Evolutionary conservation across 2,113 vertebrate species (phyloP).

Genomic region (Macaca mulatta): DNA sequence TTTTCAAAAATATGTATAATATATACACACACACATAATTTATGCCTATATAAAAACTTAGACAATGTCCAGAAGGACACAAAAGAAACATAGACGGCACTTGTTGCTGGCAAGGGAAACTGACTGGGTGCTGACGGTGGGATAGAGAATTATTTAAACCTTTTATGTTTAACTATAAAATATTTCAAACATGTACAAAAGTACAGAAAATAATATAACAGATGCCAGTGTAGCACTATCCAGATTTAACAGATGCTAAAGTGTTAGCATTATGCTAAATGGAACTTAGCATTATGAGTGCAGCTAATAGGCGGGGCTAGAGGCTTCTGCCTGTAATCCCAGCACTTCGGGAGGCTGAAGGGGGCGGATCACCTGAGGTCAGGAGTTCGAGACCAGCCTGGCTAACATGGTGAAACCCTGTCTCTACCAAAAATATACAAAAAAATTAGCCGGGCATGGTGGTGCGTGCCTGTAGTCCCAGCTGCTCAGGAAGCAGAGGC

Average conservation of each 20-base stretch:
- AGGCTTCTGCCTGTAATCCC: too few species aligned
- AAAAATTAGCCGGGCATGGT: too few species aligned
- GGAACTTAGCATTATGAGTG: background rate
- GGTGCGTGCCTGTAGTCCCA: too few species aligned
- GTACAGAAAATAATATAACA: conserved; percentile 37
- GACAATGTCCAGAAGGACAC: background rate
- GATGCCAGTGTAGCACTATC: conserved; percentile 4
- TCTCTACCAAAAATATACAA: too few species aligned
- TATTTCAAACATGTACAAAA: conserved; percentile 1
- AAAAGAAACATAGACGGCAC: background rate
- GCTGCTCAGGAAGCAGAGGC: too few species aligned
- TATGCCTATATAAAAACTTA: background rate
- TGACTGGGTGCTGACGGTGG: background rate
- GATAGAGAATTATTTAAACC: conserved; percentile 2
- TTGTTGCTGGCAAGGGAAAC: background rate
- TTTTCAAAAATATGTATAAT: background rate
- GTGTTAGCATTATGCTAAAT: background rate
- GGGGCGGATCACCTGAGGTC: too few species aligned
- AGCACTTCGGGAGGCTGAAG: too few species aligned
- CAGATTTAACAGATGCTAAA: conserved; percentile 46
- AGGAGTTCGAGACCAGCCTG: too few species aligned
- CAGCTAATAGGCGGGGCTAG: background rate
- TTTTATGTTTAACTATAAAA: background rate
- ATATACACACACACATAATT: background rate
- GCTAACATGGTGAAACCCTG: too few species aligned